Conservation (phyloP, 2,888 invertebrate genomes). For the Augochlorella aurata region DNA sequence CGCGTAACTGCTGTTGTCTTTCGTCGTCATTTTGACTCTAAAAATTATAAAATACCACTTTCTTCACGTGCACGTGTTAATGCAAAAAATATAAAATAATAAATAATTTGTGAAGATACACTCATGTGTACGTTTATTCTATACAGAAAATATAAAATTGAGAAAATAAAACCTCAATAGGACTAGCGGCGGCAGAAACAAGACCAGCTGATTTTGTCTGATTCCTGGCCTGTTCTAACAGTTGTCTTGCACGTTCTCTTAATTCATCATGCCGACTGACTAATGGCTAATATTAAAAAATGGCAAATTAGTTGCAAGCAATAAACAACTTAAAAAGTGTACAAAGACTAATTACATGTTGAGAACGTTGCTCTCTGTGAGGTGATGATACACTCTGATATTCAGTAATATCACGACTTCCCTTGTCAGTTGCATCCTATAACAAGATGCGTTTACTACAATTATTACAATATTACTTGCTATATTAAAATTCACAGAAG, state of each 20-base stretch:
- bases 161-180: constrained; percentile 81
- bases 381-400: constrained; percentile 77
- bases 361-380: constrained; percentile 76
- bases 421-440: constrained; percentile 75
- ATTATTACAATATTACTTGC: constrained; percentile 10
- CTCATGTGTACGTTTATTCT: constrained; percentile 12
- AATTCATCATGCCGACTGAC: constrained; percentile 92
- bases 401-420: constrained; percentile 77
- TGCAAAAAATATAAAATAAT: neutral
- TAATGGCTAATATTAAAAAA: constrained; percentile 85
- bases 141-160: constrained; percentile 37
- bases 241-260: constrained; percentile 91
- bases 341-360: constrained; percentile 77
- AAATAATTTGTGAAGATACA: neutral
- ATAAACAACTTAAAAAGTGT: constrained; percentile 15
- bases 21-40: constrained; percentile 89
- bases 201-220: constrained; percentile 81
- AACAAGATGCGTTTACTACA: constrained; percentile 51
- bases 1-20: constrained; percentile 91
- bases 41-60: constrained; percentile 18
- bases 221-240: constrained; percentile 90
- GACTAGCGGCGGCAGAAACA: constrained; percentile 83
- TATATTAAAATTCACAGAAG: neutral
- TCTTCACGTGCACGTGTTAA: neutral
- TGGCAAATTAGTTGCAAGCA: constrained; percentile 44